Percentiles rank a stretch among this genome's conserved stretches.
These are phyloP conservation scores for Tetanocera ferruginea DNA, from an alignment of 2,888 invertebrate species.

Conservation along the genomic window DNA sequence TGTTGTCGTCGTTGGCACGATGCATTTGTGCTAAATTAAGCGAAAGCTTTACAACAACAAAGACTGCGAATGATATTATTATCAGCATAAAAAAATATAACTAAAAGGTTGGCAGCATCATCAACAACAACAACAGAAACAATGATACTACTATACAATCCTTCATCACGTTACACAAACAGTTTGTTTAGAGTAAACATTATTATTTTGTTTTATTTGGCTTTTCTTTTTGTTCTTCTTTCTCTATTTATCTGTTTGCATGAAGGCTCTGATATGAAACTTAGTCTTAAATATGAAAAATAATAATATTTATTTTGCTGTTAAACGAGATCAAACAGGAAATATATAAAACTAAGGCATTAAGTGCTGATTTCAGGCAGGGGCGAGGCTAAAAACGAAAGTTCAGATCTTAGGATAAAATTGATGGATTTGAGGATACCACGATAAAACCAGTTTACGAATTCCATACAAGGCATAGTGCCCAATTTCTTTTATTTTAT, in stretches of 20 bases:
- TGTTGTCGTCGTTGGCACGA: constrained; percentile 1
- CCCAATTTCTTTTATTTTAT: too few relatives aligned
- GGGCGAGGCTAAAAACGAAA: too few relatives aligned
- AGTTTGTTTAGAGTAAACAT: constrained; percentile 23
- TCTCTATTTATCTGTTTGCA: not conserved
- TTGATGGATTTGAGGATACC: too few relatives aligned
- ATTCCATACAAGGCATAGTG: too few relatives aligned
- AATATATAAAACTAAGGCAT: not conserved
- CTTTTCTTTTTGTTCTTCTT: not conserved
- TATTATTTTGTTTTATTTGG: constrained; percentile 7
- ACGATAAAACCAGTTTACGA: too few relatives aligned
- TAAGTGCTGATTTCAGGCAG: too few relatives aligned
- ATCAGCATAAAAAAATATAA: not conserved
- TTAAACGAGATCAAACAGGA: constrained; percentile 12
- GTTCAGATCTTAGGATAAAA: too few relatives aligned
- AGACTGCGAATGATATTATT: not conserved
- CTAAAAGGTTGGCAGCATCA: not conserved
- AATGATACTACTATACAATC: not conserved
- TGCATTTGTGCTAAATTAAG: constrained; percentile 27
- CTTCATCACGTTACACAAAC: not conserved
- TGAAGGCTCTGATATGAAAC: not conserved
- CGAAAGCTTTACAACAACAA: constrained; percentile 1
- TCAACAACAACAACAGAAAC: not conserved
- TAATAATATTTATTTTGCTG: constrained; percentile 8
- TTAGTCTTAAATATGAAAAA: not conserved